Conservation (phyloP, 2,888 invertebrate genomes). For the Nemapogon koenigi region DNA sequence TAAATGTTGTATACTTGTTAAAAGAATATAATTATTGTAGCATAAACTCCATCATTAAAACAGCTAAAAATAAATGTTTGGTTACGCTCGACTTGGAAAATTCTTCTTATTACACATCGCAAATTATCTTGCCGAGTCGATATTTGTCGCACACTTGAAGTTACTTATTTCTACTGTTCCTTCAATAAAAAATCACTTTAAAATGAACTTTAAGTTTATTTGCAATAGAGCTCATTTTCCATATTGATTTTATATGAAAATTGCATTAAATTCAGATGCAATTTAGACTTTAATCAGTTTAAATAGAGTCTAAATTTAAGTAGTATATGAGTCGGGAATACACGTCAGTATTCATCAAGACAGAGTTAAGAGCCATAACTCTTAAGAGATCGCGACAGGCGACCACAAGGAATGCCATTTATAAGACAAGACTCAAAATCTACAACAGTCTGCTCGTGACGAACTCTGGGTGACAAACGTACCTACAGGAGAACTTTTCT, state of each 20-base stretch:
- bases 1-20: too few species aligned
- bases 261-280: too few species aligned
- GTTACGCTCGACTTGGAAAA: slow-evolving; percentile 1
- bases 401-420: slow-evolving; percentile 47
- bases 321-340: too few species aligned
- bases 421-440: slow-evolving; percentile 45
- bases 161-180: slow-evolving; percentile 7
- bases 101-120: slow-evolving; percentile 3
- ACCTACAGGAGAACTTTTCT: slow-evolving; percentile 21
- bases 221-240: too few species aligned
- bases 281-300: background rate
- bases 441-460: slow-evolving; percentile 29
- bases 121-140: slow-evolving; percentile 5
- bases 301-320: too few species aligned
- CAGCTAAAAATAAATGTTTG: too few species aligned
- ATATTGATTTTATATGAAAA: too few species aligned
- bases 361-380: slow-evolving; percentile 38
- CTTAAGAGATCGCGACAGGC: slow-evolving; percentile 30
- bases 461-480: slow-evolving; percentile 27
- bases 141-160: slow-evolving; percentile 8
- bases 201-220: too few species aligned
- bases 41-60: too few species aligned
- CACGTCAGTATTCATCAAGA: slow-evolving; percentile 39
- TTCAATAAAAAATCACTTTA: background rate
- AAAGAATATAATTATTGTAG: too few species aligned